These are phyloP conservation scores for Nipponia nippon DNA, from an alignment of 2,113 vertebrate species.

Conservation along the genomic window DNA sequence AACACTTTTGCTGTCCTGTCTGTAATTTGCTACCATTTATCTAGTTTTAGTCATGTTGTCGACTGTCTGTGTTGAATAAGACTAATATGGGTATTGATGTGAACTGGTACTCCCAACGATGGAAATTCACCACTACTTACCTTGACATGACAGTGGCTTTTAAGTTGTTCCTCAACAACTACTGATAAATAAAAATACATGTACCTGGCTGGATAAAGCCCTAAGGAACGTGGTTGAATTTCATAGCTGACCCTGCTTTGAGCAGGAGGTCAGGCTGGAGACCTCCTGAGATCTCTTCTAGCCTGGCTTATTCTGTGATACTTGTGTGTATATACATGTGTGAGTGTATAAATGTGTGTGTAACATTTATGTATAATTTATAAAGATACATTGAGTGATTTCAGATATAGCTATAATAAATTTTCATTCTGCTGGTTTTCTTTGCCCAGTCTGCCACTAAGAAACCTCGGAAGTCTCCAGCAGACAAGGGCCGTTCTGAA, in stretches of 20 bases:
- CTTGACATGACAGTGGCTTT: neutral
- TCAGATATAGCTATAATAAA: slow-evolving; percentile 25
- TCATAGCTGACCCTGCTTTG: neutral
- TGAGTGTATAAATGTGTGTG: neutral
- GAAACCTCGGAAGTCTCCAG: slow-evolving; percentile 88
- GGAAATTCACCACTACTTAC: neutral
- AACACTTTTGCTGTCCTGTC: neutral
- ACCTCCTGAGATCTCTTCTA: neutral
- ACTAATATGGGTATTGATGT: rapidly evolving
- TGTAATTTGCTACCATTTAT: neutral
- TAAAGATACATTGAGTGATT: neutral
- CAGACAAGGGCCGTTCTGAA: slow-evolving; percentile 82
- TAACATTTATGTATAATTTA: neutral
- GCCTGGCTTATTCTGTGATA: neutral
- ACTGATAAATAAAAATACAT: neutral
- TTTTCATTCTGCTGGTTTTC: slow-evolving; percentile 40
- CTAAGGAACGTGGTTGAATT: neutral
- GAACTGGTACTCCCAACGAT: rapidly evolving
- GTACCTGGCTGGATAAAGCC: neutral
- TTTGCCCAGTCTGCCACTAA: slow-evolving; percentile 85
- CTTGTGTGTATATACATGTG: neutral
- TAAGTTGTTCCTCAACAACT: neutral
- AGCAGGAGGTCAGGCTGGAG: neutral
- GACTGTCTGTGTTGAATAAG: neutral
- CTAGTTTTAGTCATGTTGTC: neutral